Base-by-base conservation (phyloP, 2,797 vertebrate species). In the Lithobates sylvaticus region DNA sequence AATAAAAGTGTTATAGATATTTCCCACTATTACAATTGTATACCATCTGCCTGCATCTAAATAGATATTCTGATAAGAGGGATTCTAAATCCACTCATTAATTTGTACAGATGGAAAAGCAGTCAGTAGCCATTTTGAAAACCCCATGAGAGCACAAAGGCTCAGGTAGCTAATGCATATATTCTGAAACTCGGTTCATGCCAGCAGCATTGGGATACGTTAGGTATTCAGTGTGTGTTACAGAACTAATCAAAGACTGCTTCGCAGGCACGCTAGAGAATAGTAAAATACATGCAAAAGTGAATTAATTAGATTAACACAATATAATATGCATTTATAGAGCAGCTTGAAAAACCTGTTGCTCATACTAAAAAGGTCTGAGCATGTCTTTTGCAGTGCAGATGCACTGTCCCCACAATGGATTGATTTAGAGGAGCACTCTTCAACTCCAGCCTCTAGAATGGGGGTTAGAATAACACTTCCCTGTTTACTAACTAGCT, bases 41-140 rank as follows among this genome's bases (percentile, higher is more conserved):
- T 44, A 80, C 78, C 84, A 86, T 86, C 84, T 86, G 84, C 58
- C 44, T 54, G 71, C 42, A 50, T 81, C 78, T 81, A 42, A 86
- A 86, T 81, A 64, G 36, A 81, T 75, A 78, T 76, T 29, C 47
- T 44, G 29, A 81, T 74, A 81, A 81, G 44, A 72, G 50, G 78
- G 42, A 81, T 76, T 86, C 72, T 61, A 8, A 81, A 76, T 26
- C 71, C 78, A 69, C 42, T 86, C 83, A 84, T 84, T 84, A 76
- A 76, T 79, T 81, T 69, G 29, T 58, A 80, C 78, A 86, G 77
- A 81, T 86, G 78, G 78, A 69, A 69, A 69, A 76, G 15, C 78
- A 76, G 84, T 75, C 64, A 64, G 54, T 10, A 85, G 67, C 76
- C 3, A 32, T 67, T 69, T 76, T 42, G 36, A 69, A 61, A 69